Base-by-base conservation (phyloP, 2,113 vertebrate genomes). In the Trochalopteron elliotii region DNA sequence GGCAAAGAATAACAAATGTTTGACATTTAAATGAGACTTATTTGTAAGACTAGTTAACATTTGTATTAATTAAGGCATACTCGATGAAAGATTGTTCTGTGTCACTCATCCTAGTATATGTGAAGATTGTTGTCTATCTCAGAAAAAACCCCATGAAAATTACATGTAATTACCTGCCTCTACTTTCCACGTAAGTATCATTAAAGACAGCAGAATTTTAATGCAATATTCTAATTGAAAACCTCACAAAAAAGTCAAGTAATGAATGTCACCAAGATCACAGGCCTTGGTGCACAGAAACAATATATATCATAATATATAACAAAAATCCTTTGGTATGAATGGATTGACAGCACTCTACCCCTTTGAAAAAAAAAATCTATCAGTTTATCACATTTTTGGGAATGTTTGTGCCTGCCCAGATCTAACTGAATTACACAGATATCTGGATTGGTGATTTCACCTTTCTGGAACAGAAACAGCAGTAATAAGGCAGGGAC, bases 21-120 rank as follows among this genome's bases (percentile, higher is more conserved):
- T 94, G 95, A 95, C 94, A 95, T 97, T 95, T 95, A 94, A 92
- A 93, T 75, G 40, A 71, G 75, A 83, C 57, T 92, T 87, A 75
- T 69, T 92, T 95, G 83, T 87, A 95, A 87, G 61, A 93, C 40
- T 53, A 70, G 72, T 87, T 97, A 95, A 88, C 83, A 78, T 92
- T 92, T 77, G 56, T 96, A 93, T 96, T 96, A 94, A 97, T 94
- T 94, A 93, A 92, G 52, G 72, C 60, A n/a, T 53, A 81, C 83
- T 92, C 27, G 0, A 67, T 63, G 61, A 50, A 89, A 90, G 83
- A 95, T 55, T 94, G 53, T 81, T 95, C 77, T 57, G 60, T 19
- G 15, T 56, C 15, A 9, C 40, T 94, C 89, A 90, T 70, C 53
- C 52, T 25, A 49, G n/a, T 83, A 40, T 50, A 52, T 11, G 44